phyloP scores from a whole-genome alignment of 2,888 invertebrate genomes.

The Papilio elwesi region DNA sequence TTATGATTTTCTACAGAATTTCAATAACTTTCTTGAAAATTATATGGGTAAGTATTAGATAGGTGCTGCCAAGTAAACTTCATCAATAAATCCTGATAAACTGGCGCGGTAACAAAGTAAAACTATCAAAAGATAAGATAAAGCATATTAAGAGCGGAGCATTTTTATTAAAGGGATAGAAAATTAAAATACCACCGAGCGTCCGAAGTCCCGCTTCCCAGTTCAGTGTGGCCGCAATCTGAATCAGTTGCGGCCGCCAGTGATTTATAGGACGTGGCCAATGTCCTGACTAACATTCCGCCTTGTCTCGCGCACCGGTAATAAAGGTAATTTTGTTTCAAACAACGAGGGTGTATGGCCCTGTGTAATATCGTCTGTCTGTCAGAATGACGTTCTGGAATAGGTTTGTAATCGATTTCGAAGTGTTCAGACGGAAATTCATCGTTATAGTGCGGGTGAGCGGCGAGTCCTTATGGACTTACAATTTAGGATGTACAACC shows the following conservation, averaged over 20 bases:
- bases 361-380: constrained; percentile 30
- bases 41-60: background rate
- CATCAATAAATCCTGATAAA: constrained; percentile 20
- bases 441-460: background rate
- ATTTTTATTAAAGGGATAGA: constrained; percentile 38
- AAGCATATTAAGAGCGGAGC: constrained; percentile 34
- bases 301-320: constrained; percentile 64
- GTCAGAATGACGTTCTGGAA: constrained; percentile 31
- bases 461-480: background rate
- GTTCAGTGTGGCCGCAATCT: constrained; percentile 67
- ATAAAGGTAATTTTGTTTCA: constrained; percentile 73
- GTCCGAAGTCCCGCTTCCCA: constrained; percentile 50
- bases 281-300: constrained; percentile 62
- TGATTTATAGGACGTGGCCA: constrained; percentile 77
- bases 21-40: background rate
- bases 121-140: constrained; percentile 31
- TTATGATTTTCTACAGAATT: no score
- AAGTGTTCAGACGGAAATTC: constrained; percentile 7
- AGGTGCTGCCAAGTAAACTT: constrained; percentile 9
- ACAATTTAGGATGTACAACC: background rate
- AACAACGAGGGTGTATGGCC: constrained; percentile 45
- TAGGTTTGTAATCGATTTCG: constrained; percentile 30
- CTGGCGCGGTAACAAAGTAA: constrained; percentile 21
- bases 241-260: constrained; percentile 74
- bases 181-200: constrained; percentile 42